Percentiles rank a stretch among this genome's conserved stretches.
These are phyloP conservation scores for Cybosia mesomella DNA, from an alignment of 2,888 invertebrate species.

Conservation along the genomic window DNA sequence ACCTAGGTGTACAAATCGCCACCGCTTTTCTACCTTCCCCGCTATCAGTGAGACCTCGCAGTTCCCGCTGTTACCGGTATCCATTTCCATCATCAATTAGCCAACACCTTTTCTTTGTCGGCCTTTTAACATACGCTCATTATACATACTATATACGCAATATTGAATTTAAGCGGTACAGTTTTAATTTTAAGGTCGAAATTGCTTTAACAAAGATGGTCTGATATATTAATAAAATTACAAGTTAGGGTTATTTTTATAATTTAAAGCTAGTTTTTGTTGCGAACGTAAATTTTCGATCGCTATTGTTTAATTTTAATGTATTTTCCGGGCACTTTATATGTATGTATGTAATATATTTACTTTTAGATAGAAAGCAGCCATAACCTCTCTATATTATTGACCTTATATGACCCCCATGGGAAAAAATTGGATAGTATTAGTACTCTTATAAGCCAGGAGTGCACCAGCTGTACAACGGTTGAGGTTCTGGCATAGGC, in stretches of 20 bases:
- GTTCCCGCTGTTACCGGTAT: constrained; percentile 48
- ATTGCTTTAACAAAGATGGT: constrained; percentile 11
- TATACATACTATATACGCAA: constrained; percentile 51
- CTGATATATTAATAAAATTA: not conserved
- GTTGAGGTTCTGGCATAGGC: no score
- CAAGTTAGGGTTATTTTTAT: constrained; percentile 29
- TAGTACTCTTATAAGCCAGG: no score
- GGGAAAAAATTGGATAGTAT: no score
- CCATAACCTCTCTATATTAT: no score
- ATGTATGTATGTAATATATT: no score
- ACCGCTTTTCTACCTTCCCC: constrained; percentile 30
- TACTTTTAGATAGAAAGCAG: no score
- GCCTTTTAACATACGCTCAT: constrained; percentile 71
- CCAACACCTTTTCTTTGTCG: constrained; percentile 78
- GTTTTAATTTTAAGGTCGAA: constrained; percentile 24
- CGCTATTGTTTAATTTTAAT: not conserved
- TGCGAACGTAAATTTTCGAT: not conserved
- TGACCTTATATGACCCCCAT: no score
- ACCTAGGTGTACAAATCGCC: no score
- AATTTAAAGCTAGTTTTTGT: constrained; percentile 45
- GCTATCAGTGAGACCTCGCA: constrained; percentile 48
- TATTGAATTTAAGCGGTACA: constrained; percentile 43
- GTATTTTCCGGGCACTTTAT: not conserved
- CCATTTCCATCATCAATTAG: constrained; percentile 77
- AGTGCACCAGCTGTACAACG: no score